A percentile compares a stretch with the other conserved stretches of the same genome.
Evolutionary conservation across 2,888 invertebrate species (phyloP).

Genomic region (Parnassius smintheus): DNA sequence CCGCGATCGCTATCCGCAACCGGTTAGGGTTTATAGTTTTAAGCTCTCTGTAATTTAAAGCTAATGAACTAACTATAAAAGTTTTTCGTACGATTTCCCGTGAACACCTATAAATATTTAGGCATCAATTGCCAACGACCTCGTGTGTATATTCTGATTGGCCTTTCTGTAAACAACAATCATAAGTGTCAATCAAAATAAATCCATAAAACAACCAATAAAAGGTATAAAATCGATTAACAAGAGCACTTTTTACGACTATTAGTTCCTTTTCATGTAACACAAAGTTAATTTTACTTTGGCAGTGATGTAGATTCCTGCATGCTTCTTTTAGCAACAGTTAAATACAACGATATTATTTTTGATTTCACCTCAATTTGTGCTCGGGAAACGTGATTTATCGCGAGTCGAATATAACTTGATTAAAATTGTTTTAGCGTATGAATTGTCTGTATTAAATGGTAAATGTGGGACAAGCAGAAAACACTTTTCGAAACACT

Average conservation of each 20-base stretch:
- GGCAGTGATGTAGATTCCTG: background rate
- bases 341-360: slow-evolving; percentile 15
- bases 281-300: slow-evolving; percentile 1
- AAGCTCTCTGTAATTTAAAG: slow-evolving; percentile 20
- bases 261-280: slow-evolving; percentile 1
- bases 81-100: slow-evolving; percentile 6
- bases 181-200: background rate
- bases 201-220: slow-evolving; percentile 14
- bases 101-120: slow-evolving; percentile 12
- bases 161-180: background rate
- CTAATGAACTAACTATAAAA: slow-evolving; percentile 15
- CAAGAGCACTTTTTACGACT: background rate
- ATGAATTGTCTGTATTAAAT: background rate
- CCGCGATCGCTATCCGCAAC: slow-evolving; percentile 52
- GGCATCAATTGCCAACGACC: slow-evolving; percentile 8
- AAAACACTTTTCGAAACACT: too few species aligned
- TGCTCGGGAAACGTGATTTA: slow-evolving; percentile 17
- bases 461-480: too few species aligned
- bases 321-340: slow-evolving; percentile 12
- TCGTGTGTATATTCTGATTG: slow-evolving; percentile 7
- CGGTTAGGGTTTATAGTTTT: slow-evolving; percentile 41
- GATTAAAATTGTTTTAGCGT: slow-evolving; percentile 8
- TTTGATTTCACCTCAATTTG: slow-evolving; percentile 9
- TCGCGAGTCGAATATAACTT: slow-evolving; percentile 3
- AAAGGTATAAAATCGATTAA: background rate